These are phyloP conservation scores for Apodemus speciosus DNA, from an alignment of 2,113 vertebrate genomes.

Conservation along the genomic window DNA sequence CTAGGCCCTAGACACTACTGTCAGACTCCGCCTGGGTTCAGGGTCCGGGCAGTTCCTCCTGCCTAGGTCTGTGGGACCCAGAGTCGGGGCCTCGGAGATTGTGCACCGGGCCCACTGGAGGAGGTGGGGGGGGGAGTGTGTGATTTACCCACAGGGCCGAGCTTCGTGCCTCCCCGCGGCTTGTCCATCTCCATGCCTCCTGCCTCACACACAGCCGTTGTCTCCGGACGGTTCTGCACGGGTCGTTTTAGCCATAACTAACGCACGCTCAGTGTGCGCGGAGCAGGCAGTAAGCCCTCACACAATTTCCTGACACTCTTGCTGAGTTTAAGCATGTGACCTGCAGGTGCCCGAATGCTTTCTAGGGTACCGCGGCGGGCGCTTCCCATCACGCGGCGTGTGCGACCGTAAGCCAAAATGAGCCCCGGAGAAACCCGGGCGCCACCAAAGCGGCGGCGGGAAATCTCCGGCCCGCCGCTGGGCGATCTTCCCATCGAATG, in stretches of 20 bases:
- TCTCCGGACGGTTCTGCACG: not conserved
- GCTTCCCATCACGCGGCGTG: rapidly evolving
- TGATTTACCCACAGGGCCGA: not conserved
- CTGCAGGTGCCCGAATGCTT: not conserved
- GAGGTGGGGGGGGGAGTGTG: not conserved
- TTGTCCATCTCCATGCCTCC: not conserved
- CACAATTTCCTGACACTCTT: not conserved
- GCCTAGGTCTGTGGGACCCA: not conserved
- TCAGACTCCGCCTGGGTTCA: not conserved
- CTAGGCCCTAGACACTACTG: rapidly evolving
- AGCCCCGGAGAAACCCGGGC: not conserved
- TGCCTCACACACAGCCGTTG: not conserved
- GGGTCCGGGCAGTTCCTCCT: rapidly evolving
- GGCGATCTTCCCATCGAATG: not conserved
- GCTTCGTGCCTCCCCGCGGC: rapidly evolving
- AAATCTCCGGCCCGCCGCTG: not conserved
- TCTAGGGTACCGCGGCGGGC: rapidly evolving
- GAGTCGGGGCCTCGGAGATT: not conserved
- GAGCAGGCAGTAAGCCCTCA: not conserved
- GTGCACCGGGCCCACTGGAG: rapidly evolving
- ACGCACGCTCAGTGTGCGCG: not conserved
- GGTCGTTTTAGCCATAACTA: not conserved
- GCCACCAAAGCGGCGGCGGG: rapidly evolving
- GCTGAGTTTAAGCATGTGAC: not conserved
- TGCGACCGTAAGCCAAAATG: rapidly evolving